Evolutionary conservation across 2,888 invertebrate species (phyloP), one percentile per base, ranked within the genome.

Genomic region (Oligia latruncula): DNA sequence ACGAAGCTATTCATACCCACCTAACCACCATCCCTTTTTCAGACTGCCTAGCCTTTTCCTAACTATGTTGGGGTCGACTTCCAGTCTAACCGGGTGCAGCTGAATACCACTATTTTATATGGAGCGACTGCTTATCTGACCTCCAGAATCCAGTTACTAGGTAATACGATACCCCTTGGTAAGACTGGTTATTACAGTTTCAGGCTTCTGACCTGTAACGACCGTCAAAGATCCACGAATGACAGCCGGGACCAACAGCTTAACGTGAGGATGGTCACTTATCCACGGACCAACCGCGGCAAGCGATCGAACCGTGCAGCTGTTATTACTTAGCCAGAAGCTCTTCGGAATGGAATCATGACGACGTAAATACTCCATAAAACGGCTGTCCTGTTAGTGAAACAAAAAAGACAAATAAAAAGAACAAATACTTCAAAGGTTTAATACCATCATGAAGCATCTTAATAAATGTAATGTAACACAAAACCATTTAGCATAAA

Each of bases 401-500:
- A 49, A 49, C 13, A 49, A 49, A 49, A 49, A 4, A 49, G 49
- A 49, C 49, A 49, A 49, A 49, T 15, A 49, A 49, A 49, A 49
- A 49, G 15, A 13, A 49, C 49, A 15, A 49, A 49, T 49, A 49
- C 49, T 49, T 15, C 15, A 49, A 49, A 49, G 49, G 55, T 55
- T 55, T 55, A 55, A 60, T 13, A 4, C 13, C n/a, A 60, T 60
- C 4, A 60, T 62, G 2, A 62, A 6, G 15, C 17, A 23, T 65
- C 11, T 40, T 23, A 40, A 13, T 66, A 66, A 43, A 60, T 60
- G n/a, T 15, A 29, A 43, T 67, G 8, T 43, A 43, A 67, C 66
- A 66, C 43, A 23, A 13, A 23, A 70, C 62, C 70, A 81, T 77
- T 82, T 71, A 80, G 15, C 72, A 81, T 81, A 81, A 81, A 82